Percentiles rank a stretch among this genome's conserved stretches.
Evolutionary conservation across 1,140 invertebrate species (phyloP).

Genomic region (Harpegnathos saltator): DNA sequence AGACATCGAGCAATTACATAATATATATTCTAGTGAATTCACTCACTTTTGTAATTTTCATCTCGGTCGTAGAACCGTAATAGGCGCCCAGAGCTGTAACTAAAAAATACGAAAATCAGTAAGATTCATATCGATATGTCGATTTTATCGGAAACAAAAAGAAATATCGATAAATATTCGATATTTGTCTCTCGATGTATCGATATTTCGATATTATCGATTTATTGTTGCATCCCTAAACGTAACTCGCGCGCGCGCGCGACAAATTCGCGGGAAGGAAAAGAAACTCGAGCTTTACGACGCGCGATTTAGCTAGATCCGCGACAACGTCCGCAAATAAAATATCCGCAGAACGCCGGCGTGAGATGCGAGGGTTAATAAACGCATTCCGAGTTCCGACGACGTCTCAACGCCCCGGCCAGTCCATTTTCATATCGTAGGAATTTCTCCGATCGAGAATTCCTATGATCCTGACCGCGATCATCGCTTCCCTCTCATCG

Average conservation of each 20-base stretch:
- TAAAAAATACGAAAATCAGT: no score
- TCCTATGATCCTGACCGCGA: conserved; percentile 44
- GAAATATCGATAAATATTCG: no score
- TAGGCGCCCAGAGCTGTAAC: no score
- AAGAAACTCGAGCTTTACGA: neutral
- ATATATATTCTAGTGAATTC: no score
- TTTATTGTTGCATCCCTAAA: no score
- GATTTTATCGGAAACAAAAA: no score
- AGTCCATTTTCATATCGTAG: conserved; percentile 29
- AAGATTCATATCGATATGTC: no score
- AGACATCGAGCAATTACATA: no score
- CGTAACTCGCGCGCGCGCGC: neutral
- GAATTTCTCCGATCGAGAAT: conserved; percentile 56
- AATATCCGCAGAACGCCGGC: neutral
- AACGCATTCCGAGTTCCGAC: conserved; percentile 29
- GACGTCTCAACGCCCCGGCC: conserved; percentile 21
- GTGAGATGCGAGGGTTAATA: conserved; percentile 37
- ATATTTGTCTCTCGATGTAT: no score
- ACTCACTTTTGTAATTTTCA: no score
- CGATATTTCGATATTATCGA: no score
- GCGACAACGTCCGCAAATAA: conserved; percentile 33
- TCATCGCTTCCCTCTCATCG: conserved; percentile 39
- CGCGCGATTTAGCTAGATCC: conserved; percentile 17
- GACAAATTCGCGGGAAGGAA: neutral
- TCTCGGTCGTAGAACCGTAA: no score